phyloP scores from a whole-genome alignment of 2,113 vertebrate species.

The Acanthisitta chloris region DNA sequence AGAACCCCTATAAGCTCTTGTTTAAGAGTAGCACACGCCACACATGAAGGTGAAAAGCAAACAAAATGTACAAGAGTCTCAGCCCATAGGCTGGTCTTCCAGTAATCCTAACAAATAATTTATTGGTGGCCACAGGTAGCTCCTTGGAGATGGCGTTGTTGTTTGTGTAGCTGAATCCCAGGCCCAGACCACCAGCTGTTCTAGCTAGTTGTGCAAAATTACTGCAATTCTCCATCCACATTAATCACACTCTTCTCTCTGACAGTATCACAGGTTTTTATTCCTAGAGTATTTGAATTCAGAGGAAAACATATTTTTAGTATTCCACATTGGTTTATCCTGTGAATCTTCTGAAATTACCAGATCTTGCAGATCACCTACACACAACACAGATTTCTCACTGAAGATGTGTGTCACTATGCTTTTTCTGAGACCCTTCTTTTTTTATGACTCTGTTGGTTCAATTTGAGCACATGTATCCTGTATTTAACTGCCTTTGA shows the following conservation, averaged over 20 bases:
- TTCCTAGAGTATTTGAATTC: background rate
- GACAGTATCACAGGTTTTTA: background rate
- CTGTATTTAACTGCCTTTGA: background rate
- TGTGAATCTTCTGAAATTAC: background rate
- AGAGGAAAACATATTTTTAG: background rate
- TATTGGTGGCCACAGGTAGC: background rate
- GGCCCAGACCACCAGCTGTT: background rate
- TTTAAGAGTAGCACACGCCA: background rate
- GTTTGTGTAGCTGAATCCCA: background rate
- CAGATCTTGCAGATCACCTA: background rate
- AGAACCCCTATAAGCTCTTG: background rate
- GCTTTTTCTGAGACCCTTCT: background rate
- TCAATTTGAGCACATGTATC: background rate
- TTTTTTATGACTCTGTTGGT: background rate
- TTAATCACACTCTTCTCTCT: background rate
- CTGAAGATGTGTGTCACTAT: background rate
- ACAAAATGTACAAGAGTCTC: background rate
- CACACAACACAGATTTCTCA: background rate
- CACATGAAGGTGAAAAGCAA: background rate
- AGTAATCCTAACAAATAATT: background rate
- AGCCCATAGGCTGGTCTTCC: background rate
- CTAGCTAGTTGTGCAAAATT: background rate
- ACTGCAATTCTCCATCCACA: background rate
- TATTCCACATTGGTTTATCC: background rate
- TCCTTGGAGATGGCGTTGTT: background rate